phyloP scores from a whole-genome alignment of 2,113 vertebrate species.

The Trogon surrucura region DNA sequence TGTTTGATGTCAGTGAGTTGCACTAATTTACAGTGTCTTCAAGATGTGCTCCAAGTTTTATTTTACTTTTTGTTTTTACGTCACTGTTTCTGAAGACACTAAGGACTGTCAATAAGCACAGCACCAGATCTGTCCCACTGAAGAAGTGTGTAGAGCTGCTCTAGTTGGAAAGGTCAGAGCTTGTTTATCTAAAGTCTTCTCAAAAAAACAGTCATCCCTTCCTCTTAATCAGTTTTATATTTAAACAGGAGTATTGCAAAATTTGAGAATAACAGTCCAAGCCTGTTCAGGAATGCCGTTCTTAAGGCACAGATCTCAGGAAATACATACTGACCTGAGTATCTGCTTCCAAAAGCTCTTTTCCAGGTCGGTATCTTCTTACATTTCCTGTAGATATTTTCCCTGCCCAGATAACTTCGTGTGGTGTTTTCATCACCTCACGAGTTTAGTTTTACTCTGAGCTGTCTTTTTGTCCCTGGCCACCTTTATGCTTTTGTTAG shows the following conservation, averaged over 20 bases:
- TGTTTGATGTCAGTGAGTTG: background rate
- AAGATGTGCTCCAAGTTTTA: background rate
- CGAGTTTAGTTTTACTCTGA: background rate
- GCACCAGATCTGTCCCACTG: background rate
- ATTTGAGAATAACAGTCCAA: background rate
- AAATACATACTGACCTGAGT: background rate
- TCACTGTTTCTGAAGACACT: background rate
- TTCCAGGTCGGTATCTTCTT: background rate
- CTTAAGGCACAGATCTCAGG: background rate
- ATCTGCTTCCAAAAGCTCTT: background rate
- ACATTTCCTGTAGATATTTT: constrained; percentile 5
- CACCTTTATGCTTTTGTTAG: background rate
- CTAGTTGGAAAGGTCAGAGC: background rate
- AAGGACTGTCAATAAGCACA: background rate
- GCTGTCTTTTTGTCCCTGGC: background rate
- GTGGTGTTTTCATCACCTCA: constrained; percentile 4
- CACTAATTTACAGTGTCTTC: background rate
- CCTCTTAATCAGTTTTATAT: background rate
- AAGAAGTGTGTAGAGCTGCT: background rate
- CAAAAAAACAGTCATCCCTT: background rate
- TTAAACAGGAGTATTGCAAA: background rate
- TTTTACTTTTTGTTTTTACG: background rate
- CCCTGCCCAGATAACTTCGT: background rate
- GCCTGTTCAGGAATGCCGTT: background rate
- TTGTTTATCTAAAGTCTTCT: background rate